Evolutionary conservation across 2,888 invertebrate species (phyloP).

Genomic region (Drosophila quinaria): DNA sequence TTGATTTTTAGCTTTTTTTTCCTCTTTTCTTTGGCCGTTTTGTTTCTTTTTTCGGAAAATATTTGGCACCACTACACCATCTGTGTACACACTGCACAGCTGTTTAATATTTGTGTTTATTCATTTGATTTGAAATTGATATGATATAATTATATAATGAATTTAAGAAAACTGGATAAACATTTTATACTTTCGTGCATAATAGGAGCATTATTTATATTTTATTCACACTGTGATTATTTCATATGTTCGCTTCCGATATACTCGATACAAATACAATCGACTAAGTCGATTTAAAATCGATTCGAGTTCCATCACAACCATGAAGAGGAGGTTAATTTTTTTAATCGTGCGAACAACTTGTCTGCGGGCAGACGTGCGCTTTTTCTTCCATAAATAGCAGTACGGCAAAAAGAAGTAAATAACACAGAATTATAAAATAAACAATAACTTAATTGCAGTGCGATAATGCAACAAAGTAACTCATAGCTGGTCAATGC

Average conservation of each 20-base stretch:
- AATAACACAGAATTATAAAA: constrained; percentile 42
- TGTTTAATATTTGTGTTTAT: constrained; percentile 37
- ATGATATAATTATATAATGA: constrained; percentile 1
- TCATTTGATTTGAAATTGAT: constrained; percentile 9
- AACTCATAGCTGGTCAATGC: constrained; percentile 1
- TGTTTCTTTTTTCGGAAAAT: too few species aligned
- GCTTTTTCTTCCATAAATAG: constrained; percentile 40
- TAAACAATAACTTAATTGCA: constrained; percentile 39
- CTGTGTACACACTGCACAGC: constrained; percentile 32
- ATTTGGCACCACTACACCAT: too few species aligned
- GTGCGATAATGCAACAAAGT: constrained; percentile 33
- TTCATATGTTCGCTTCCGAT: constrained; percentile 7
- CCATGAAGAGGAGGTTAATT: constrained; percentile 1
- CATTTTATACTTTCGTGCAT: background rate
- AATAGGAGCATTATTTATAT: background rate
- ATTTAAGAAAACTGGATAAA: background rate
- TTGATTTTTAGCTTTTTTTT: too few species aligned
- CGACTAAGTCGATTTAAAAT: constrained; percentile 4
- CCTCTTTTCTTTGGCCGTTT: too few species aligned
- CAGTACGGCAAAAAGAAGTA: constrained; percentile 55
- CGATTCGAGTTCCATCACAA: too few species aligned
- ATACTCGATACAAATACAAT: constrained; percentile 38
- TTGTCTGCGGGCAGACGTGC: constrained; percentile 74
- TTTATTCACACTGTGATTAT: background rate
- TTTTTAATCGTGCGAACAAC: constrained; percentile 66